Conservation (phyloP, 2,888 invertebrate species). For the Andrena flavipes region DNA sequence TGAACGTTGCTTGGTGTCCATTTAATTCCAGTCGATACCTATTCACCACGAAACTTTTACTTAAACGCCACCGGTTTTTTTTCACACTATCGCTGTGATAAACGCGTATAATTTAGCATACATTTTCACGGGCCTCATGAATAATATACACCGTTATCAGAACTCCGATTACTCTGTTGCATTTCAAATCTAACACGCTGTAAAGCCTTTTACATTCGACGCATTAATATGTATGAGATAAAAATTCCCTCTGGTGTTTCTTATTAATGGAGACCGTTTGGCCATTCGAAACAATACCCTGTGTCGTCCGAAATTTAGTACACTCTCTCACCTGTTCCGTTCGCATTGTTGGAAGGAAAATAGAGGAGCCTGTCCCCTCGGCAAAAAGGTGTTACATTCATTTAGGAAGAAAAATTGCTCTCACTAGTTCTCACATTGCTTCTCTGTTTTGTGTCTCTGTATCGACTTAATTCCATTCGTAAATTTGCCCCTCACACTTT, state of each 20-base stretch:
- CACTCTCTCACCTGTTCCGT: neutral
- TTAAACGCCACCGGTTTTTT: conserved; percentile 4
- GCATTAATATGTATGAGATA: conserved; percentile 55
- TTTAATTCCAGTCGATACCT: conserved; percentile 35
- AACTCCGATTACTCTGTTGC: conserved; percentile 55
- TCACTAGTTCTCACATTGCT: too few relatives aligned
- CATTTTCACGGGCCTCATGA: conserved; percentile 50
- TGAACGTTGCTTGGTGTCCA: neutral
- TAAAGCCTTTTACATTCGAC: conserved; percentile 40
- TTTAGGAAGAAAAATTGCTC: too few relatives aligned
- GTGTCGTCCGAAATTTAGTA: neutral
- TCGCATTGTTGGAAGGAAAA: neutral
- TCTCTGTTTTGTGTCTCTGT: too few relatives aligned
- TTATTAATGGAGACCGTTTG: conserved; percentile 49
- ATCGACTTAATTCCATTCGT: too few relatives aligned
- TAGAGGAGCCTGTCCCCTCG: neutral
- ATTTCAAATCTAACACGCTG: conserved; percentile 58
- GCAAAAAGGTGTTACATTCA: neutral
- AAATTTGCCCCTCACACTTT: too few relatives aligned
- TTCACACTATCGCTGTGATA: conserved; percentile 22
- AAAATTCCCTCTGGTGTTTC: conserved; percentile 28
- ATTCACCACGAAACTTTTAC: conserved; percentile 2
- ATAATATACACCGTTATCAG: conserved; percentile 55
- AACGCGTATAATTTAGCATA: conserved; percentile 61
- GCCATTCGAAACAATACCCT: conserved; percentile 38